Percentiles rank a stretch among this genome's conserved stretches.
Evolutionary conservation across 2,113 vertebrate species (phyloP).

Genomic region (Oryzias woworae): DNA sequence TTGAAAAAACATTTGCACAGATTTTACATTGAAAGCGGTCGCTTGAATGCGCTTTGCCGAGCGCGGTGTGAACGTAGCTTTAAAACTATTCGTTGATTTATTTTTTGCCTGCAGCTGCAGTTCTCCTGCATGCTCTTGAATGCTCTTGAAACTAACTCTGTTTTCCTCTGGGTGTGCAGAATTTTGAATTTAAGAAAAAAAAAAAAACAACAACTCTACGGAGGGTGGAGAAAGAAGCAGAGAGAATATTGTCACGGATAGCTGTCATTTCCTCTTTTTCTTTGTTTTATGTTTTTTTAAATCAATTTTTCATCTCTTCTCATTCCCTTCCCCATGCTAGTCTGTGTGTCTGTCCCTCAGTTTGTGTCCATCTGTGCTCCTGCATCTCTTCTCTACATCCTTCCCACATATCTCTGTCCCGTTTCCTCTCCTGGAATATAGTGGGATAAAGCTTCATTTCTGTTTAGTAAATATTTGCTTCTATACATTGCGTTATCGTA

Average conservation of each 20-base stretch:
- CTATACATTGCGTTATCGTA: neutral
- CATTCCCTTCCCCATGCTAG: slow-evolving; percentile 54
- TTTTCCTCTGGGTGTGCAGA: slow-evolving; percentile 57
- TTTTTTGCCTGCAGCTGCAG: slow-evolving; percentile 46
- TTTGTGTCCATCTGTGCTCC: slow-evolving; percentile 58
- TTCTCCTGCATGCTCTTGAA: slow-evolving; percentile 67
- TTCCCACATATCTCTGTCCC: slow-evolving; percentile 54
- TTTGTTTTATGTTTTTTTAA: slow-evolving; percentile 8
- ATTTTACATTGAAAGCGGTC: too few species aligned
- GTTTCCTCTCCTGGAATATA: slow-evolving; percentile 46
- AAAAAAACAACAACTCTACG: slow-evolving; percentile 9
- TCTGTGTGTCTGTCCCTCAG: slow-evolving; percentile 61
- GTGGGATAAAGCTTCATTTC: slow-evolving; percentile 27
- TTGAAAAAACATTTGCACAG: too few species aligned
- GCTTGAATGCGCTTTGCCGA: too few species aligned
- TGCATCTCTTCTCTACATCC: slow-evolving; percentile 46
- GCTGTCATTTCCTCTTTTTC: slow-evolving; percentile 45
- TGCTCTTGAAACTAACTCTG: slow-evolving; percentile 58
- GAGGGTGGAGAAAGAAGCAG: slow-evolving; percentile 49
- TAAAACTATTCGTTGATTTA: neutral
- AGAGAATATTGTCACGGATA: slow-evolving; percentile 42
- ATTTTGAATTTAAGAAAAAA: slow-evolving; percentile 11
- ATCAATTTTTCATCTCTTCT: slow-evolving; percentile 51
- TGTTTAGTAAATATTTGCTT: slow-evolving; percentile 34
- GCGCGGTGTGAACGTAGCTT: too few species aligned